Conservation (phyloP, 2,888 invertebrate species). For the Pinctada fucata region DNA sequence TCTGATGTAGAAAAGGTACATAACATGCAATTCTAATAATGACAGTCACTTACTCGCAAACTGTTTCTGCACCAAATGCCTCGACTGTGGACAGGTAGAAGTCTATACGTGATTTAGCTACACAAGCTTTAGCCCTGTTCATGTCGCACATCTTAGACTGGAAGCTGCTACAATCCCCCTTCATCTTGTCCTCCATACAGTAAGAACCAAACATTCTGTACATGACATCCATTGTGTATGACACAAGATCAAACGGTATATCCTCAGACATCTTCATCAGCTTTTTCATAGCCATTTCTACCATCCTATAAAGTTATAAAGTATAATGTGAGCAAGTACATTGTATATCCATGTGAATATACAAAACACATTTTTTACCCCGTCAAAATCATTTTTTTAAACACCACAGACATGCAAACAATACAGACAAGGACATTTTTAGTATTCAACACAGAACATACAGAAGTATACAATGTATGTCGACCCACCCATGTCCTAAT, state of each 20-base stretch:
- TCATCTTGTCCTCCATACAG: constrained; percentile 27
- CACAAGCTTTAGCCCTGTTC: constrained; percentile 24
- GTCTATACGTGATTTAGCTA: constrained; percentile 17
- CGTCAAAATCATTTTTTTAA: no score
- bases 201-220: constrained; percentile 15
- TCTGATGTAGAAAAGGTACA: no score
- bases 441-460: no score
- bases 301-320: not conserved
- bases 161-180: constrained; percentile 12
- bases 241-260: constrained; percentile 4
- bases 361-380: not conserved
- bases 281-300: constrained; percentile 8
- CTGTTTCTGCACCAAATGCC: constrained; percentile 28
- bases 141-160: constrained; percentile 26
- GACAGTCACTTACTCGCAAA: constrained; percentile 31
- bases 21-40: no score
- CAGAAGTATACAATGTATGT: no score
- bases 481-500: no score
- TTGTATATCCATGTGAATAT: not conserved
- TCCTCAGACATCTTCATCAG: constrained; percentile 12
- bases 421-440: no score
- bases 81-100: constrained; percentile 24
- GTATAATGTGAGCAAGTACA: not conserved
- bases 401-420: no score
- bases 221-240: constrained; percentile 12